Conservation (phyloP, 2,888 invertebrate species). For the Acleris holmiana region DNA sequence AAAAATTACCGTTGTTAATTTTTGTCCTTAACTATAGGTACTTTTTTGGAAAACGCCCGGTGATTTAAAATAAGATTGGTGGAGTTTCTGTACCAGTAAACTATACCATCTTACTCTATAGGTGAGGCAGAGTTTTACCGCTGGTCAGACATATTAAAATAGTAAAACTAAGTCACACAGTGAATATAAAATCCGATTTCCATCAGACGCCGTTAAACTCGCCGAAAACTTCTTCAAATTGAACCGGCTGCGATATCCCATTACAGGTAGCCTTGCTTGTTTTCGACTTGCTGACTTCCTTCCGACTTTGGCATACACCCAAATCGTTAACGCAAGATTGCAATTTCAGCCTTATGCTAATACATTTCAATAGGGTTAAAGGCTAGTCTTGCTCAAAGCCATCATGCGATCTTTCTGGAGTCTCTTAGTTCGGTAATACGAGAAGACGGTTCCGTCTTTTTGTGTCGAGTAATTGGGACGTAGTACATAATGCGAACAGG, state of each 20-base stretch:
- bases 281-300: constrained; percentile 21
- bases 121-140: too few species aligned
- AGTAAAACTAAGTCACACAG: constrained; percentile 15
- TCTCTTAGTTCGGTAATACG: constrained; percentile 19
- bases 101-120: too few species aligned
- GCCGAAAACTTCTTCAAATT: constrained; percentile 7
- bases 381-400: constrained; percentile 6
- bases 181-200: constrained; percentile 2
- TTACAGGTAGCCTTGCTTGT: constrained; percentile 29
- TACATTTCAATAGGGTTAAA: constrained; percentile 6
- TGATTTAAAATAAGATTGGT: too few species aligned
- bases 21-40: too few species aligned
- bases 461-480: constrained; percentile 20
- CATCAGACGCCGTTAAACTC: not conserved
- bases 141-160: too few species aligned
- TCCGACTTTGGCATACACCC: constrained; percentile 20
- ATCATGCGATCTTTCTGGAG: constrained; percentile 6
- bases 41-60: too few species aligned
- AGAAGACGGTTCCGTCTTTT: constrained; percentile 20
- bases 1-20: too few species aligned
- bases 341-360: constrained; percentile 17
- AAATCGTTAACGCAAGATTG: constrained; percentile 18
- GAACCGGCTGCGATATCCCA: constrained; percentile 3
- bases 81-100: too few species aligned
- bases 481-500: constrained; percentile 25